Evolutionary conservation across 2,888 invertebrate species (phyloP).

Genomic region (Nomada lathburiana): DNA sequence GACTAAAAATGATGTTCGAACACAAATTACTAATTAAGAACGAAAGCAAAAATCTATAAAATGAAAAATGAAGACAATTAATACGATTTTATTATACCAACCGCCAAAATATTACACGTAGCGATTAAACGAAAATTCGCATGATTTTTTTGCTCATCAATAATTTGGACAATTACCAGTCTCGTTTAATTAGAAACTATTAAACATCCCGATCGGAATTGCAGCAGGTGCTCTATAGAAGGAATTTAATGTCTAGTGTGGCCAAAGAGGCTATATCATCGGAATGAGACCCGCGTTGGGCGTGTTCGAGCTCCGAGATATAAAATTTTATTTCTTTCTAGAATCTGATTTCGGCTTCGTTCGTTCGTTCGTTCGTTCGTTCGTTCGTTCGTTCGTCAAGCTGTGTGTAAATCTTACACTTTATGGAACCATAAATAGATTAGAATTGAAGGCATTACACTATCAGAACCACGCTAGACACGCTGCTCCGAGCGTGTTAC

Average conservation of each 20-base stretch:
- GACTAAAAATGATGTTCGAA: too few species aligned
- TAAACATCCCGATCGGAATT: slow-evolving; percentile 1
- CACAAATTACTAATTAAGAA: too few species aligned
- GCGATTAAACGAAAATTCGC: slow-evolving; percentile 7
- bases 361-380: too few species aligned
- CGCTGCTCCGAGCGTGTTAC: slow-evolving; percentile 1
- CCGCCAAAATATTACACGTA: neutral
- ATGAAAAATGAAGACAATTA: too few species aligned
- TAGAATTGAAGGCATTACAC: neutral
- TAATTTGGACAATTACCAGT: neutral
- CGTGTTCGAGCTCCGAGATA: neutral
- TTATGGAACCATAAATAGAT: slow-evolving; percentile 23
- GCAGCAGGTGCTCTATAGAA: neutral
- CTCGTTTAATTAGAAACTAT: slow-evolving; percentile 25
- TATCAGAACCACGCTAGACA: slow-evolving; percentile 1
- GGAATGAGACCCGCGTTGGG: neutral
- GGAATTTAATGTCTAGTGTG: neutral
- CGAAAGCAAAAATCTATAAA: too few species aligned
- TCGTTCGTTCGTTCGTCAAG: neutral
- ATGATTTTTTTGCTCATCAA: neutral
- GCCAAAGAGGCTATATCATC: too few species aligned
- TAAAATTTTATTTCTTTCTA: slow-evolving; percentile 8
- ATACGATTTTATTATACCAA: neutral
- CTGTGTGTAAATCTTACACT: slow-evolving; percentile 24
- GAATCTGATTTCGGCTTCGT: slow-evolving; percentile 21